These are phyloP conservation scores for Exocentrus adspersus DNA, from an alignment of 2,888 invertebrate species.

Conservation along the genomic window DNA sequence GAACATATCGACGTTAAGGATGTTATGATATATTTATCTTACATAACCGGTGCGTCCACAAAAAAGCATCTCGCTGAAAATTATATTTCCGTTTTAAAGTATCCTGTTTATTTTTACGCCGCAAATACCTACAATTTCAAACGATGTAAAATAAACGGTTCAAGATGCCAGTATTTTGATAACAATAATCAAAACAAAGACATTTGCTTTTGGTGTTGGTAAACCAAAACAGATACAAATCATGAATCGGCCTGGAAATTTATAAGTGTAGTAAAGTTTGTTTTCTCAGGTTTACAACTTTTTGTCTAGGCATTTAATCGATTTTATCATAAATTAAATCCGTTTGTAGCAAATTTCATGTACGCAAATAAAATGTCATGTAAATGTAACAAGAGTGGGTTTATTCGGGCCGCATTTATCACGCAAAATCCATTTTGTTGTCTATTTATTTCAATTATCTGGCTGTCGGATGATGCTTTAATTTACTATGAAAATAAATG, in stretches of 20 bases:
- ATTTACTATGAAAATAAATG: background rate
- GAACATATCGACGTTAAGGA: background rate
- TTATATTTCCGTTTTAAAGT: slow-evolving; percentile 6
- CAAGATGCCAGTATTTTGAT: background rate
- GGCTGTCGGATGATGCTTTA: background rate
- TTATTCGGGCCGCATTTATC: background rate
- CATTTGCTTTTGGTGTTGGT: background rate
- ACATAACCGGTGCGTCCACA: background rate
- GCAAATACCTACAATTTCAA: slow-evolving; percentile 9
- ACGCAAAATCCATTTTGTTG: background rate
- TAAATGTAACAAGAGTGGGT: background rate
- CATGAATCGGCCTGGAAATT: too few species aligned
- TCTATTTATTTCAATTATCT: background rate
- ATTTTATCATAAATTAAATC: too few species aligned
- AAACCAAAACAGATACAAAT: background rate
- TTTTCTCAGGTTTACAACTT: too few species aligned
- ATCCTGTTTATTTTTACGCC: slow-evolving; percentile 11
- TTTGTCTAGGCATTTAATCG: too few species aligned
- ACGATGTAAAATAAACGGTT: slow-evolving; percentile 9
- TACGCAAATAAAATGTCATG: background rate
- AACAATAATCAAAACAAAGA: slow-evolving; percentile 14
- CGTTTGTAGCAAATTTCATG: background rate
- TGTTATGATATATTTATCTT: slow-evolving; percentile 7
- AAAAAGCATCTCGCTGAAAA: slow-evolving; percentile 1
- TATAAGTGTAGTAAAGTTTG: too few species aligned